Conservation (phyloP, 1,140 invertebrate species). For the Temnothorax curvispinosus region DNA sequence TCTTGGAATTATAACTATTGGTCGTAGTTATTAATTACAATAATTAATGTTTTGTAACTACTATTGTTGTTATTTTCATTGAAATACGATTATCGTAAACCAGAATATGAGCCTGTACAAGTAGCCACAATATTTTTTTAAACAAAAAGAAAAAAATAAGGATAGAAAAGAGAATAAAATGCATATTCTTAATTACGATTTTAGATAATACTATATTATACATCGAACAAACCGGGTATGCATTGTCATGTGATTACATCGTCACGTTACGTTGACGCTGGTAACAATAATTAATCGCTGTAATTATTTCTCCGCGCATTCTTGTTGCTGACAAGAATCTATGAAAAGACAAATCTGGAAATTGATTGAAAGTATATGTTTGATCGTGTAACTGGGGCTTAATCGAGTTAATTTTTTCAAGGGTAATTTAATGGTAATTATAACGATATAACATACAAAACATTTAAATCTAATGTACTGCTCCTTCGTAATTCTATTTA, state of each 20-base stretch:
- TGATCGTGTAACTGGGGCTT: conserved; percentile 26
- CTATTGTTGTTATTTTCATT: too few species aligned
- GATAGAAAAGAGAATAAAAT: conserved; percentile 5
- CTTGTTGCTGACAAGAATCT: neutral
- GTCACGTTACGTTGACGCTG: conserved; percentile 52
- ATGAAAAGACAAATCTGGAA: conserved; percentile 53
- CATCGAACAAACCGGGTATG: conserved; percentile 57
- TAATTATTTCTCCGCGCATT: conserved; percentile 18
- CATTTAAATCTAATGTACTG: conserved; percentile 73
- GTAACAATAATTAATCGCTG: conserved; percentile 14
- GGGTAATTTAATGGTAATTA: conserved; percentile 33
- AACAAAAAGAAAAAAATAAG: neutral
- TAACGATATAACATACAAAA: conserved; percentile 75
- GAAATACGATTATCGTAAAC: neutral
- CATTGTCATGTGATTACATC: conserved; percentile 46
- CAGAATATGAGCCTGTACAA: neutral
- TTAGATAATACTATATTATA: conserved; percentile 57
- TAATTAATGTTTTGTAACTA: too few species aligned
- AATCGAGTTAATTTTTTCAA: conserved; percentile 29
- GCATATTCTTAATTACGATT: neutral
- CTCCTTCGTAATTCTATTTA: conserved; percentile 58
- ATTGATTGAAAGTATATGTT: conserved; percentile 39
- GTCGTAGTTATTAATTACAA: too few species aligned
- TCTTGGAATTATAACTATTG: too few species aligned
- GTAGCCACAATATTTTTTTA: neutral